Conservation (phyloP, 35 echinoderm and acorn worm genomes). For the Chiridota heheva region DNA sequence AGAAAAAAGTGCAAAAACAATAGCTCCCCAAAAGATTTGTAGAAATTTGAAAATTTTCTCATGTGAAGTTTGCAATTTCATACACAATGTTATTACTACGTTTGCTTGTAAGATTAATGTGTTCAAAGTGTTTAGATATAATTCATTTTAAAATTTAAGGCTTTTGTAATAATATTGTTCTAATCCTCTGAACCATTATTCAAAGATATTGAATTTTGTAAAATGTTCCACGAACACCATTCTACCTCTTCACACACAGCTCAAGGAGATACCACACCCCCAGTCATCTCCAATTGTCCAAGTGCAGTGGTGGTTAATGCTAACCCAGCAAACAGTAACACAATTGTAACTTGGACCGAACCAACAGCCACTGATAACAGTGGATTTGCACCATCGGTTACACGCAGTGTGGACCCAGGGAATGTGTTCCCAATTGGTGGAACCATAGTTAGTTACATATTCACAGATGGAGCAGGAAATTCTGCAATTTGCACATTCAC, state of each 20-base stretch:
- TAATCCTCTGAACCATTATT: background rate
- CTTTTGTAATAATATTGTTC: background rate
- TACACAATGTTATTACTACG: no score
- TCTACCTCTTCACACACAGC: background rate
- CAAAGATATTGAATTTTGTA: background rate
- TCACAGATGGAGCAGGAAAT: conserved; percentile 38
- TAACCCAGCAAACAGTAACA: background rate
- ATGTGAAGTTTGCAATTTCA: no score
- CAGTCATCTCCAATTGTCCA: conserved; percentile 55
- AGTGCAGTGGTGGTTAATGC: background rate
- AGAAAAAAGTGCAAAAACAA: no score
- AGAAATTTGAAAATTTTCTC: no score
- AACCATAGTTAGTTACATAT: conserved; percentile 42
- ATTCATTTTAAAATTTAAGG: background rate
- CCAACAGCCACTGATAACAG: conserved; percentile 37
- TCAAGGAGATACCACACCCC: conserved; percentile 24
- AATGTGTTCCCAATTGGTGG: conserved; percentile 11
- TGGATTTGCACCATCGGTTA: background rate
- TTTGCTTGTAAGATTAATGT: background rate
- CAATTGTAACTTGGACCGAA: conserved; percentile 36
- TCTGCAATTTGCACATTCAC: background rate
- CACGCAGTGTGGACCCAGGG: background rate
- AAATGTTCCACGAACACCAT: background rate
- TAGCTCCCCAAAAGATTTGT: no score
- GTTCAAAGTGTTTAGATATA: background rate